Evolutionary conservation across 2,888 invertebrate genomes (phyloP).

Genomic region (Coleophora deauratella): DNA sequence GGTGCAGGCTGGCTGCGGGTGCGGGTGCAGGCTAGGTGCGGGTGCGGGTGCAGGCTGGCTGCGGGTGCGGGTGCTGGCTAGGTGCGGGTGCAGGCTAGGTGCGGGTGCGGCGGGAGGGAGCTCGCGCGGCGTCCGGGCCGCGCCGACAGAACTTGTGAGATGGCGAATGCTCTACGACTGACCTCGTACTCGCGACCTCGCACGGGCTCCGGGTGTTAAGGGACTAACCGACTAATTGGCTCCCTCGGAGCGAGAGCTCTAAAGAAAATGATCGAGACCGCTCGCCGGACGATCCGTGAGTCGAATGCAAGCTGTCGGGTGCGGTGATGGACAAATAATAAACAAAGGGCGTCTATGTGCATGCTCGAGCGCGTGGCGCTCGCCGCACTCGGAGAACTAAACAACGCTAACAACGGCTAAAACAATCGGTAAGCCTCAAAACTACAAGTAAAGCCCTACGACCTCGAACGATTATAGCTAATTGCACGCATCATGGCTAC

Average conservation of each 20-base stretch:
- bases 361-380: slow-evolving; percentile 70
- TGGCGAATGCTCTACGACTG: slow-evolving; percentile 72
- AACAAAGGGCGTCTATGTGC: slow-evolving; percentile 71
- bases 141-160: slow-evolving; percentile 71
- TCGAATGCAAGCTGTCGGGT: slow-evolving; percentile 70
- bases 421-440: slow-evolving; percentile 75
- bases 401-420: slow-evolving; percentile 74
- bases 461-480: slow-evolving; percentile 68
- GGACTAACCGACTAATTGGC: slow-evolving; percentile 47
- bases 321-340: slow-evolving; percentile 69
- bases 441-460: slow-evolving; percentile 75
- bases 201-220: slow-evolving; percentile 49
- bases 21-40: slow-evolving; percentile 17
- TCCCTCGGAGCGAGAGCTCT: slow-evolving; percentile 47
- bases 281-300: slow-evolving; percentile 65
- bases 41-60: slow-evolving; percentile 28
- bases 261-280: slow-evolving; percentile 48
- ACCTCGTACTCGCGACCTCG: slow-evolving; percentile 60
- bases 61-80: slow-evolving; percentile 18
- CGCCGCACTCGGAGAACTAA: slow-evolving; percentile 71
- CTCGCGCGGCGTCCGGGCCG: slow-evolving; percentile 25
- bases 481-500: slow-evolving; percentile 49
- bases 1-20: slow-evolving; percentile 25
- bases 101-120: slow-evolving; percentile 15
- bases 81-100: slow-evolving; percentile 16